Evolutionary conservation across 2,113 vertebrate genomes (phyloP).

Genomic region (Saccopteryx leptura): DNA sequence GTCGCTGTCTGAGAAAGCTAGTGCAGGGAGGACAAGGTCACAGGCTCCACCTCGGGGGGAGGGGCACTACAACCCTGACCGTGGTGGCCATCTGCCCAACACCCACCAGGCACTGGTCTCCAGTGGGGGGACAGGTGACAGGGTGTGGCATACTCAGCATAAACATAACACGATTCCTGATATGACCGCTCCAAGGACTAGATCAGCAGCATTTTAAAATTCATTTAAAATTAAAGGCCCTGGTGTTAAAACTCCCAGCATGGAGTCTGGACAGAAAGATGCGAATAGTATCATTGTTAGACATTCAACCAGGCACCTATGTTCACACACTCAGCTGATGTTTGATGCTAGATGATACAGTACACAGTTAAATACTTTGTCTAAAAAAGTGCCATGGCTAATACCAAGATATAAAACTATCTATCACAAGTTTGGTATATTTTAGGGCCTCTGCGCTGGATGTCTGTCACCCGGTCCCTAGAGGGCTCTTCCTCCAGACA

Average conservation of each 20-base stretch:
- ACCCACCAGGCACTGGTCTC: background rate
- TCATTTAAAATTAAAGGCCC: background rate
- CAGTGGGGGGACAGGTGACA: background rate
- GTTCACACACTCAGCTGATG: background rate
- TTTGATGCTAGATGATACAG: background rate
- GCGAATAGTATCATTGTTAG: background rate
- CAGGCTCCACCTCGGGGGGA: background rate
- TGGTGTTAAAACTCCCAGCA: background rate
- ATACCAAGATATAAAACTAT: background rate
- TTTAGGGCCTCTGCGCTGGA: background rate
- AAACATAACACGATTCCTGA: background rate
- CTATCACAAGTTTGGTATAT: background rate
- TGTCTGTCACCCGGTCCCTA: accelerated
- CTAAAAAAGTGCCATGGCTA: background rate
- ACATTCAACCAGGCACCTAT: background rate
- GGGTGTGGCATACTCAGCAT: background rate
- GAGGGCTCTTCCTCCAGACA: background rate
- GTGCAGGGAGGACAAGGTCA: background rate
- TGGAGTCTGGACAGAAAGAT: background rate
- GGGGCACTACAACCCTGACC: background rate
- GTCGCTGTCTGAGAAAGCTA: accelerated
- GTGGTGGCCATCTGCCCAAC: background rate
- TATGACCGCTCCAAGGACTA: background rate
- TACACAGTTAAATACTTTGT: background rate
- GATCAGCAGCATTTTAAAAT: background rate